phyloP scores from a whole-genome alignment of 2,888 invertebrate genomes.

The Agrotis segetum region DNA sequence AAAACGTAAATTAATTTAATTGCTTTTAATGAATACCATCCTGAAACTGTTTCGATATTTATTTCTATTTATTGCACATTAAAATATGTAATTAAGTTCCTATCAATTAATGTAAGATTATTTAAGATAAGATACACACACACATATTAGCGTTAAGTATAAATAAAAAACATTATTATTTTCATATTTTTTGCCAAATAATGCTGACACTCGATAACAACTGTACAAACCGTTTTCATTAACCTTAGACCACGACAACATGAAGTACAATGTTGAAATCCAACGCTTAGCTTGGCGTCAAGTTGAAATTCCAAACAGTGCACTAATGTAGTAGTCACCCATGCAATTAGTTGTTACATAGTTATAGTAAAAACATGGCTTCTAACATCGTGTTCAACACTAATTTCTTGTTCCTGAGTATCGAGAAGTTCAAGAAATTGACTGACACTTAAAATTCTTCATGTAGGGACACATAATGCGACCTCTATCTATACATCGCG shows the following conservation, averaged over 20 bases:
- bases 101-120: neutral
- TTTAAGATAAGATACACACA: neutral
- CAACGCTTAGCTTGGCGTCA: neutral
- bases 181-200: neutral
- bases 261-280: neutral
- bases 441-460: conserved; percentile 1
- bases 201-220: conserved; percentile 4
- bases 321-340: neutral
- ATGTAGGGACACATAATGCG: neutral
- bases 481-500: conserved; percentile 2
- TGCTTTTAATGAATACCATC: conserved; percentile 39
- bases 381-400: conserved; percentile 7
- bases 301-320: conserved; percentile 1
- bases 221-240: conserved; percentile 1
- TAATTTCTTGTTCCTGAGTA: neutral
- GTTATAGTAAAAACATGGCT: neutral
- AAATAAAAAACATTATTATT: neutral
- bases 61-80: conserved; percentile 33
- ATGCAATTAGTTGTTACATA: neutral
- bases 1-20: neutral
- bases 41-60: conserved; percentile 16
- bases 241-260: neutral
- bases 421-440: neutral
- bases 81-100: neutral
- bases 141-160: neutral